Conservation (phyloP, 53 echinoderm and acorn worm genomes). For the Holothuria scabra region DNA sequence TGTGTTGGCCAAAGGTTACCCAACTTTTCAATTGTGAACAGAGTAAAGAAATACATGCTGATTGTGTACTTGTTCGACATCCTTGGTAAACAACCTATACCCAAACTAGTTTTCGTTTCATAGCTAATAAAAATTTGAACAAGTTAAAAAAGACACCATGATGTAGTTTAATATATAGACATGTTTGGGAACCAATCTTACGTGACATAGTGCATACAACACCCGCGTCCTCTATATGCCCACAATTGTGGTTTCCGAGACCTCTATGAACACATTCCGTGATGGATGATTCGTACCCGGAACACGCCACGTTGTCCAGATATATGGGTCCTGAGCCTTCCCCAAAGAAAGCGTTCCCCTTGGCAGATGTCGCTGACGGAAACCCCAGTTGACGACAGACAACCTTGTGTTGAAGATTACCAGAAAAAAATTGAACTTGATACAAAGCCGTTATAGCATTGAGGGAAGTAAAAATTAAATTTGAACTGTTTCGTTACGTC, state of each 20-base stretch:
- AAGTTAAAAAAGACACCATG: not conserved
- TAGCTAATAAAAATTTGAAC: no score
- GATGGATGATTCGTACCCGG: not conserved
- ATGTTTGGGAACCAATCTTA: not conserved
- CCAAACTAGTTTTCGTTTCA: no score
- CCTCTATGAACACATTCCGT: constrained; percentile 4
- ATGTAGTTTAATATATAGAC: not conserved
- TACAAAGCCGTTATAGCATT: no score
- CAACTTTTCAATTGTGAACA: no score
- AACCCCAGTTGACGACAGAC: constrained; percentile 15
- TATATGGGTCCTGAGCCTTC: constrained; percentile 54
- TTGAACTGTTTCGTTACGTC: no score
- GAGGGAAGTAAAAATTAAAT: no score
- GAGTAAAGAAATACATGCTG: no score
- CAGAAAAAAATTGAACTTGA: no score
- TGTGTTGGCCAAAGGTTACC: no score
- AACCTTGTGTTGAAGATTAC: not conserved
- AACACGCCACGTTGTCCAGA: constrained; percentile 57
- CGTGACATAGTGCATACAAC: constrained; percentile 14
- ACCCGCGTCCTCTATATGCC: constrained; percentile 12
- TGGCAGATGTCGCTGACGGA: constrained; percentile 8
- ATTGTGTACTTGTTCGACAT: no score
- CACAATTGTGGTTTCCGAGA: constrained; percentile 37
- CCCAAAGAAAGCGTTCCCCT: constrained; percentile 50
- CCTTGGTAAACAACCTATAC: no score